A percentile compares a stretch with the other conserved stretches of the same genome.
phyloP scores from a whole-genome alignment of 2,888 invertebrate species.

The Stenurella melanura region DNA sequence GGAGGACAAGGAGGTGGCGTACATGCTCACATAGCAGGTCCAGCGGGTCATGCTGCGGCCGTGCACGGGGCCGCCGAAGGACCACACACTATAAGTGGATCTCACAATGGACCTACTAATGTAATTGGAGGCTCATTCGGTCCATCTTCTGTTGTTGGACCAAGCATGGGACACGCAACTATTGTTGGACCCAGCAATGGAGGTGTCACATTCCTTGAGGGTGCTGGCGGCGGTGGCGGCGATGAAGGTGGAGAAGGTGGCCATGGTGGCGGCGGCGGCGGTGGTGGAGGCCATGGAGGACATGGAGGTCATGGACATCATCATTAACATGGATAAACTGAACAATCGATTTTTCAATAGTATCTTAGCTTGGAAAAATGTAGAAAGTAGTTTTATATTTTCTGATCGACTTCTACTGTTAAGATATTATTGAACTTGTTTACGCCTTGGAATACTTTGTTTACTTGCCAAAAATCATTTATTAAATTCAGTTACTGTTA shows the following conservation, averaged over 20 bases:
- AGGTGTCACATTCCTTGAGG: background rate
- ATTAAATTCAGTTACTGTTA: background rate
- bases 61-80: background rate
- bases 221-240: background rate
- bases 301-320: background rate
- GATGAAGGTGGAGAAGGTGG: background rate
- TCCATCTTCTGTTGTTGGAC: background rate
- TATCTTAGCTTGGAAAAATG: background rate
- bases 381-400: background rate
- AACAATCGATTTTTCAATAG: background rate
- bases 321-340: background rate
- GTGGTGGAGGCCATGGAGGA: background rate
- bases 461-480: background rate
- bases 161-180: constrained; percentile 3
- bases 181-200: constrained; percentile 12
- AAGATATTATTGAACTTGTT: background rate
- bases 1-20: background rate
- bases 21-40: background rate
- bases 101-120: background rate
- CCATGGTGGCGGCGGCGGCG: background rate
- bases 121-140: background rate
- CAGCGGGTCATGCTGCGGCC: background rate
- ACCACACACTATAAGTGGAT: background rate
- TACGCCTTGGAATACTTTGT: background rate
- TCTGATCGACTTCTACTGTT: background rate